Conservation (phyloP, 2,113 vertebrate genomes). For the Psittacara wagleri region DNA sequence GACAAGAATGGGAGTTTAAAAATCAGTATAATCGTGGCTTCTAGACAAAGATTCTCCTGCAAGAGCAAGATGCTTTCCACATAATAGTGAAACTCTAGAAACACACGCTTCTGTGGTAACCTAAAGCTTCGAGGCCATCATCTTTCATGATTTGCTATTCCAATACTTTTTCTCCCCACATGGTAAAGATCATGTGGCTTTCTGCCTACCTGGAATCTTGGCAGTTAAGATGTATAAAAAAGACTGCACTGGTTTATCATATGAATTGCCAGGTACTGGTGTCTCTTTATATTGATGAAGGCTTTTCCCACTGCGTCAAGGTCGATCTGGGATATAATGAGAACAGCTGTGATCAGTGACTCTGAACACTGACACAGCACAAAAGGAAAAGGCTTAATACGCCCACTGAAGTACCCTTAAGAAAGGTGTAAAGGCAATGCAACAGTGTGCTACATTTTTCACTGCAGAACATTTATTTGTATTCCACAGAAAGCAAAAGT, state of each 20-base stretch:
- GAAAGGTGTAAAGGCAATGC: neutral
- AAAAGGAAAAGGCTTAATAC: neutral
- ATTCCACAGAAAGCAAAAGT: neutral
- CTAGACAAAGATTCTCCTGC: neutral
- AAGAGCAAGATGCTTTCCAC: neutral
- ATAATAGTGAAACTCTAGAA: neutral
- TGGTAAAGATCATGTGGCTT: neutral
- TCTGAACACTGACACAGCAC: neutral
- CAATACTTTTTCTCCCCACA: neutral
- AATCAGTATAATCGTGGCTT: neutral
- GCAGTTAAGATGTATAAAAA: neutral
- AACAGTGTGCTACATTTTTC: neutral
- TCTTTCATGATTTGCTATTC: neutral
- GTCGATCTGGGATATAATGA: neutral
- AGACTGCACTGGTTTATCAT: neutral
- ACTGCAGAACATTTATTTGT: neutral
- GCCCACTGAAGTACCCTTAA: neutral
- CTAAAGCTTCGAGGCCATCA: neutral
- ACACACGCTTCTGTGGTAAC: accelerated
- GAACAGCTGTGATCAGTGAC: neutral
- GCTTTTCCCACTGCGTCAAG: neutral
- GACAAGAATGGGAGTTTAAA: neutral
- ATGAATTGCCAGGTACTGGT: neutral
- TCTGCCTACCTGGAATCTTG: neutral
- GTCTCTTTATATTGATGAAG: neutral